These are phyloP conservation scores for Mohoua ochrocephala DNA, from an alignment of 2,113 vertebrate species.

Conservation along the genomic window DNA sequence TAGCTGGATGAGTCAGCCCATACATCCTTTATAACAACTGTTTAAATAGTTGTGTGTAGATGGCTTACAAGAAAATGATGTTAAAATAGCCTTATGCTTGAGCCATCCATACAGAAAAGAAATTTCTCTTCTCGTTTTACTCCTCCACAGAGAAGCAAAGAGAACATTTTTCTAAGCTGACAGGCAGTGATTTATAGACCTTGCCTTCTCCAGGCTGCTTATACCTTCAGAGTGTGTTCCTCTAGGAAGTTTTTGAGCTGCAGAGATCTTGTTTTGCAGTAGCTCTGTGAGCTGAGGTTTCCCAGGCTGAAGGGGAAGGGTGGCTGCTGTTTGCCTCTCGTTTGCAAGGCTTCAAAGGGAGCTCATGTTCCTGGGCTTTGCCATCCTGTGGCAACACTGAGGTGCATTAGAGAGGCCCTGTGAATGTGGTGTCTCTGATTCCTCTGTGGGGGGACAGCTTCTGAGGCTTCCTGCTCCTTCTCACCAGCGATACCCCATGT, in stretches of 20 bases:
- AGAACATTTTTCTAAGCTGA: conserved; percentile 16
- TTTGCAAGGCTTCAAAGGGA: background rate
- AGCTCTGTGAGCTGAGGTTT: background rate
- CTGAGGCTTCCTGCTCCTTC: background rate
- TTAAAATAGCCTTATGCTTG: conserved; percentile 8
- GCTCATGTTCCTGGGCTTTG: background rate
- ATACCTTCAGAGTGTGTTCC: background rate
- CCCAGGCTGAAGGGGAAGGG: background rate
- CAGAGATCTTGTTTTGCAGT: background rate
- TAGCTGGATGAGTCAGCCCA: conserved; percentile 52
- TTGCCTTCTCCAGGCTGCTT: background rate
- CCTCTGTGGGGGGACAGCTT: background rate
- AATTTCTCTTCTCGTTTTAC: background rate
- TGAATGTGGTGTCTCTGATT: background rate
- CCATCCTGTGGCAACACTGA: background rate
- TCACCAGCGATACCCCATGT: background rate
- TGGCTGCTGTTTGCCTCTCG: background rate
- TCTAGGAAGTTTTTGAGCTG: background rate
- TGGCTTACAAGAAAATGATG: conserved; percentile 31
- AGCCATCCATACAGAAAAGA: conserved; percentile 5
- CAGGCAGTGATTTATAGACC: background rate
- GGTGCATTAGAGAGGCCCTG: background rate
- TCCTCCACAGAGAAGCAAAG: conserved; percentile 1
- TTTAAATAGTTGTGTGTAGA: conserved; percentile 22
- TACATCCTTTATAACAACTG: conserved; percentile 24